Evolutionary conservation across 2,113 vertebrate species (phyloP).

Genomic region (Microtus oregoni): DNA sequence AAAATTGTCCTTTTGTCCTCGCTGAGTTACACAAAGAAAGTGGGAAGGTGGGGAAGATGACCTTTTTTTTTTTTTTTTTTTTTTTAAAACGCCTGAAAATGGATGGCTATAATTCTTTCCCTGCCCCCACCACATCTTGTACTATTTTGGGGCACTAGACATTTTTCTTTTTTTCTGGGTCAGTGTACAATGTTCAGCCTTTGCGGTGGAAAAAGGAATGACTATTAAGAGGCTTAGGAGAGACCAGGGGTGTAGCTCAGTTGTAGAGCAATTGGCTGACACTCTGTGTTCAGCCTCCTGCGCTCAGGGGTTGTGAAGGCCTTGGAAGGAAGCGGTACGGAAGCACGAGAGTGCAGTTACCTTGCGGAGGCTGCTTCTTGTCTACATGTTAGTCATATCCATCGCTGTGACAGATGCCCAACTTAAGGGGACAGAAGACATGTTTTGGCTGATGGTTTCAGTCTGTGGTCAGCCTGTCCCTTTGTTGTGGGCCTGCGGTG

Average conservation of each 20-base stretch:
- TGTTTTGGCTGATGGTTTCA: not conserved
- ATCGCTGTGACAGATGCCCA: not conserved
- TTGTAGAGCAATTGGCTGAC: not conserved
- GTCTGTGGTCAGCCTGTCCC: not conserved
- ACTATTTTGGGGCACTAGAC: slow-evolving; percentile 5
- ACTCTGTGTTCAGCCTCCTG: not conserved
- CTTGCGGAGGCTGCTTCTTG: not conserved
- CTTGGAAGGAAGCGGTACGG: not conserved
- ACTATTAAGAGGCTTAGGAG: not conserved
- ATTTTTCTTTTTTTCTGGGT: not conserved
- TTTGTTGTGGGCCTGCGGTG: not conserved
- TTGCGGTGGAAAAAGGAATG: not conserved
- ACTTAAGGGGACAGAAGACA: not conserved
- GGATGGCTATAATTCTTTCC: slow-evolving; percentile 26
- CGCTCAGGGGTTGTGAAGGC: not conserved
- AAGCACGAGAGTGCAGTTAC: too few relatives aligned
- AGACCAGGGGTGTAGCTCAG: not conserved
- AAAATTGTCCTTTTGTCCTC: slow-evolving; percentile 68
- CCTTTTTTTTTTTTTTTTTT: slow-evolving; percentile 4
- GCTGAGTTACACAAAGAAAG: slow-evolving; percentile 28
- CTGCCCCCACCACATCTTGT: not conserved
- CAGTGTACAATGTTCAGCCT: not conserved
- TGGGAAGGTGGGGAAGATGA: not conserved
- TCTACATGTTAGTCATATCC: not conserved
- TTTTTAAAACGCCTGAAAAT: slow-evolving; percentile 6